Base-by-base conservation (phyloP, 2,113 vertebrate genomes). In the Pachycephala philippinensis region DNA sequence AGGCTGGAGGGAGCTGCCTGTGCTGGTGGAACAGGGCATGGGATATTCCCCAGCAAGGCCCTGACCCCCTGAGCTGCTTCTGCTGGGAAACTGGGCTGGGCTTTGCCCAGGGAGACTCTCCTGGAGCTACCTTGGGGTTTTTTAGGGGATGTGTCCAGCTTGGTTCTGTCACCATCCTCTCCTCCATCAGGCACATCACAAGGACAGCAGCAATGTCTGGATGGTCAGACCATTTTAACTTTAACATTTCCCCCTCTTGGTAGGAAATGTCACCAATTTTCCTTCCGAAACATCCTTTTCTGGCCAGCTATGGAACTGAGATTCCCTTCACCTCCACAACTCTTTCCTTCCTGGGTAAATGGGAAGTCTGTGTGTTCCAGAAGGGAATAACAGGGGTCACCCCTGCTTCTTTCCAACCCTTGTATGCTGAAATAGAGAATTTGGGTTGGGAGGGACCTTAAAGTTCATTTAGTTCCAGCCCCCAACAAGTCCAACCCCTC, bases 21-120 rank as follows among this genome's bases (percentile, higher is more conserved):
- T 42, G 53, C 23, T 1, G 0, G 11, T 8, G 44, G 70, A 20
- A 35, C 2, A 2, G 26, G 1, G 10, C 30, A 3, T 5, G 47
- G 53, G 40, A 35, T 11, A 5, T n/a, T 90, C 28, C n/a, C 14
- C 30, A n/a, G 59, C 3, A 3, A 77, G 7, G 5, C 13, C 63
- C 60, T 3, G 22, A 23, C 42, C 37, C 27, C 1, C 2, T 4
- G 47, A 66, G 7, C 21, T 39, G 78, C 3, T 72, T 56, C 54
- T 81, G 39, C 44, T 7, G 70, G 82, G 47, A 54, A 84, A 27
- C 0, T 3, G 13, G 28, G 11, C 70, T 13, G 31, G 37, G 31
- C 0, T 47, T 47, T 60, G 27, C 15, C 57, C 49, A 40, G 22
- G 31, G n/a, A 0, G 1, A 17, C 53, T 60, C 45, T 40, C 11